Evolutionary conservation across 2,888 invertebrate species (phyloP), one percentile per base, ranked within the genome.

Genomic region (Conus canariensis): DNA sequence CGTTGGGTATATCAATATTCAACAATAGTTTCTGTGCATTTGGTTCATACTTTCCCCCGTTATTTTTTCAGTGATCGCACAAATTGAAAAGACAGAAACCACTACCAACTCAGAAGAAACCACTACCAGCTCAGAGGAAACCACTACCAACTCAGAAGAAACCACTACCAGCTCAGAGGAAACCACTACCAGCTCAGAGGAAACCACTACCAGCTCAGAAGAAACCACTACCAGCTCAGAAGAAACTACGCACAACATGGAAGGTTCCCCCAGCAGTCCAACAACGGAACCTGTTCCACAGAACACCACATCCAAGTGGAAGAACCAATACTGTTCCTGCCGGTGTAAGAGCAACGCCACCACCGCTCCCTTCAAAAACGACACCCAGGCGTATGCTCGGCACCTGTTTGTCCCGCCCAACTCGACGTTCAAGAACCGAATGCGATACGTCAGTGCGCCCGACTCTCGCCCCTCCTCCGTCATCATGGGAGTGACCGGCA

Each of bases 401-500:
- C 59, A 56, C 45, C 85, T 89, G 25, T 16, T 2, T 9, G 22
- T 89, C 3, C 58, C 22, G 77, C 74, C 56, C 19, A 85, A 74
- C 60, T 14, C 25, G 22, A 89, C 89, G 8, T 74, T 16, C 58
- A 89, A 25, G 58, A 67, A 45, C 70, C 85, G 89, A 10, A 74
- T 85, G 58, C 64, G 56, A 14, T 85, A 85, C 85, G 4, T 74
- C 74, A 89, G 89, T 77, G 19, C 74, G 0, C 59, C 83, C 3
- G 89, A 89, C 85, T 10, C 12, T 5, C 22, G 89, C 16, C 45
- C 83, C 56, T 89, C 89, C 8, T 67, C 85, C 16, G 45, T 7
- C 22, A 59, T 74, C 22, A 56, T 85, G 19, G 89, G 89, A 6
- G 74, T 64, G 25, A 19, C 64, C 1, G 89, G 85, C 14, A 3